Percentiles rank a stretch among this genome's conserved stretches.
Conservation (phyloP, 35 echinoderm and acorn worm species). For the Apostichopus japonicus region DNA sequence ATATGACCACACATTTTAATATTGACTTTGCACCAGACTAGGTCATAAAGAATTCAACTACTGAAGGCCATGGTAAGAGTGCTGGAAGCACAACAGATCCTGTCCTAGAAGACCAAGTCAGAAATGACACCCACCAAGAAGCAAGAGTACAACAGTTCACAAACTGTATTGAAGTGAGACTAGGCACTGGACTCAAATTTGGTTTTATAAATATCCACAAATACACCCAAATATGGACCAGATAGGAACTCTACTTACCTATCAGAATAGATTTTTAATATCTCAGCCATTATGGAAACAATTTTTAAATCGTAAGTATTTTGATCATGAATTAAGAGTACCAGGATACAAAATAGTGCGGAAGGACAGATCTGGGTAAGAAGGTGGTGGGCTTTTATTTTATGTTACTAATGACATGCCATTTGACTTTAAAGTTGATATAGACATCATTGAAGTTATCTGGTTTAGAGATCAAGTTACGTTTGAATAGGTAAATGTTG, state of each 20-base stretch:
- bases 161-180: no score
- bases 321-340: neutral
- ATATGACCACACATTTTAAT: no score
- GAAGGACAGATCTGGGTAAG: neutral
- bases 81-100: no score
- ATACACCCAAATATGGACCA: neutral
- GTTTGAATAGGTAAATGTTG: neutral
- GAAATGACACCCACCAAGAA: no score
- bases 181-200: neutral
- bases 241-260: neutral
- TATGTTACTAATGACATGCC: neutral
- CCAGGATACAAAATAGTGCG: neutral
- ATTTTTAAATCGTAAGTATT: neutral
- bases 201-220: slow-evolving; percentile 23
- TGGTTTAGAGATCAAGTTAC: slow-evolving; percentile 23
- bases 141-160: no score
- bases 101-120: no score
- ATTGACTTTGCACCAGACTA: no score
- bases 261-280: neutral
- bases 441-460: neutral
- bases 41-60: no score
- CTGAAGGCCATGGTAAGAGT: no score
- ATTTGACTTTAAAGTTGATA: neutral
- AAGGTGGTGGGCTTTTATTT: neutral
- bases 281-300: neutral